Percentiles rank a stretch among this genome's conserved stretches.
Evolutionary conservation across 2,113 vertebrate genomes (phyloP).

Genomic region (Prunella himalayana): DNA sequence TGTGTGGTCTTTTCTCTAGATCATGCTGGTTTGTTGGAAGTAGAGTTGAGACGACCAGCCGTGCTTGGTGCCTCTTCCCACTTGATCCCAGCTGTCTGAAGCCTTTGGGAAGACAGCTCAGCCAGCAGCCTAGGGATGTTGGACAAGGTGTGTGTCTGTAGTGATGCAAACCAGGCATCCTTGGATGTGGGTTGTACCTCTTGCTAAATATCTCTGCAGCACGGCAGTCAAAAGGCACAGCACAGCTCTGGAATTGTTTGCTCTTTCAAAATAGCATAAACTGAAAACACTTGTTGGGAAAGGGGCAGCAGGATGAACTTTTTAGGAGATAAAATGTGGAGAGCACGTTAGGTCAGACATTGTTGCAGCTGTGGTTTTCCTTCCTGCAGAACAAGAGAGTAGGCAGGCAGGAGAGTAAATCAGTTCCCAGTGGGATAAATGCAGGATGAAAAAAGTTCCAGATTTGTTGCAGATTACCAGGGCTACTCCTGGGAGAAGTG

Average conservation of each 20-base stretch:
- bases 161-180: not conserved
- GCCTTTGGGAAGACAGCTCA: not conserved
- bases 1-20: conserved; percentile 6
- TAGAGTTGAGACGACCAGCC: not conserved
- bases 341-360: not conserved
- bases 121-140: not conserved
- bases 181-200: not conserved
- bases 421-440: not conserved
- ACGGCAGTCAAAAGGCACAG: not conserved
- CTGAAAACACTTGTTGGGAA: not conserved
- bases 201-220: not conserved
- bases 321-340: not conserved
- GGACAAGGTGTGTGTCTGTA: not conserved
- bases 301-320: not conserved
- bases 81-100: not conserved
- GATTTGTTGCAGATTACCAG: not conserved
- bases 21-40: conserved; percentile 22
- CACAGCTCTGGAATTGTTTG: accelerated
- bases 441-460: not conserved
- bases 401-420: not conserved
- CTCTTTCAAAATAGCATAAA: not conserved
- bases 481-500: not conserved
- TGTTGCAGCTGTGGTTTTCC: not conserved
- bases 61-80: not conserved
- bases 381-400: not conserved